These are phyloP conservation scores for Smutsia gigantea DNA, from an alignment of 2,797 vertebrate genomes.

Conservation along the genomic window DNA sequence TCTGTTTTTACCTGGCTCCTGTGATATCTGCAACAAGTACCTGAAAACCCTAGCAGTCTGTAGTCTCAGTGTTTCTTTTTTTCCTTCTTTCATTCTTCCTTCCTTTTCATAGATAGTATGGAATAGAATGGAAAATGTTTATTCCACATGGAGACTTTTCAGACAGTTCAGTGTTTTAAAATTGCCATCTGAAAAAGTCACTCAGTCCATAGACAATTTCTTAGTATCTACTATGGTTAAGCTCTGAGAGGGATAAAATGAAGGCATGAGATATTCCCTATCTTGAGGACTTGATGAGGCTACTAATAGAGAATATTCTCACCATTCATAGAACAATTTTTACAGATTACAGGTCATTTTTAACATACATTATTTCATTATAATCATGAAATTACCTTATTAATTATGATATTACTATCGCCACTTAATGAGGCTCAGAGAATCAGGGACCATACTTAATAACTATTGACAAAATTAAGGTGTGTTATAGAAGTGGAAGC, in stretches of 20 bases:
- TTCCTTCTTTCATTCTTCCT: not conserved
- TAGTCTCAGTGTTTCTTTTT: no score
- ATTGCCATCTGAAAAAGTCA: constrained; percentile 5
- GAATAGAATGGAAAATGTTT: not conserved
- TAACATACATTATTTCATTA: not conserved
- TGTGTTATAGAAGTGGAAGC: not conserved
- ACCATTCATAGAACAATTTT: not conserved
- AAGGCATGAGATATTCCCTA: not conserved
- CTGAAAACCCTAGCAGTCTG: not conserved
- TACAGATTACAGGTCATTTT: not conserved
- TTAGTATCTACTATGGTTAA: not conserved
- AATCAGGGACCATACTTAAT: not conserved
- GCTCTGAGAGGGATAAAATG: not conserved
- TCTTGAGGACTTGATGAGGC: not conserved
- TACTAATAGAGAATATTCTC: not conserved
- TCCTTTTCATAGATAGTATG: not conserved
- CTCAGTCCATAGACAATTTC: not conserved
- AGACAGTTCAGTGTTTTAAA: not conserved
- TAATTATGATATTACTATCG: not conserved
- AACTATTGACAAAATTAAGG: not conserved
- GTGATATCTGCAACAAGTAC: not conserved
- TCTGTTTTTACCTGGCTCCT: not conserved
- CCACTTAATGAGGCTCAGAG: not conserved
- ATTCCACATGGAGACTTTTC: not conserved
- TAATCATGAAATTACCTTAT: not conserved